Evolutionary conservation across 2,797 vertebrate species (phyloP), one percentile per base, ranked within the genome.

Genomic region (Hipposideros larvatus): DNA sequence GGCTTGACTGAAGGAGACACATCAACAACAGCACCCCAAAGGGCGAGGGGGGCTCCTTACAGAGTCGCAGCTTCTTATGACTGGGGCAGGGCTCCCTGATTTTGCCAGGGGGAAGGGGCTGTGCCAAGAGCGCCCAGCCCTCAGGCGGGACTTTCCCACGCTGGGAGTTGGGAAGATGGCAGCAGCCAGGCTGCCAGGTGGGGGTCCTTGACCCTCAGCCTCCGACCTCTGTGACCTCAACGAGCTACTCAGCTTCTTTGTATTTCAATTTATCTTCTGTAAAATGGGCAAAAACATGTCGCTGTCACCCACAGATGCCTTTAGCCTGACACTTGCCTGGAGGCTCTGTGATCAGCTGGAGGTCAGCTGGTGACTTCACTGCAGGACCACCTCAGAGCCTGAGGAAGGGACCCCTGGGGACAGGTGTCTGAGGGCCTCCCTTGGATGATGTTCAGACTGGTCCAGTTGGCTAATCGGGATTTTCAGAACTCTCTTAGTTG

Each of bases 261-360:
- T 3, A 18, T 46, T 37, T 41, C 26, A 0, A 21, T 82, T 53
- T 37, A 57, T 43, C 41, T 73, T 19, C 63, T 43, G 43, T 43
- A 43, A 43, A 43, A 43, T 1, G 43, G 43, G 43, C 5, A 43
- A 43, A 43, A 43, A 43, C 53, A 1, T 37, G 16, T 4, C 5
- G 26, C 26, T 16, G 31, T 46, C 13, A 2, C 7, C 21, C n/a
- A 2, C 7, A 26, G 15, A 5, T 0, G 2, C 19, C 22, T n/a
- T 10, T 3, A 7, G 5, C 16, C 14, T 5, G 34, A 37, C 15
- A 16, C 28, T 43, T 13, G 48, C 34, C 28, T 4, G 15, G 63
- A 78, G 55, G 7, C 26, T 70, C 61, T 18, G 48, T 1, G 0
- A 10, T 19, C 48, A 19, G 55, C 31, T 10, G 2, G 31, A n/a